These are phyloP conservation scores for Actenoides lindsayi DNA, from an alignment of 2,113 vertebrate species.

Conservation along the genomic window DNA sequence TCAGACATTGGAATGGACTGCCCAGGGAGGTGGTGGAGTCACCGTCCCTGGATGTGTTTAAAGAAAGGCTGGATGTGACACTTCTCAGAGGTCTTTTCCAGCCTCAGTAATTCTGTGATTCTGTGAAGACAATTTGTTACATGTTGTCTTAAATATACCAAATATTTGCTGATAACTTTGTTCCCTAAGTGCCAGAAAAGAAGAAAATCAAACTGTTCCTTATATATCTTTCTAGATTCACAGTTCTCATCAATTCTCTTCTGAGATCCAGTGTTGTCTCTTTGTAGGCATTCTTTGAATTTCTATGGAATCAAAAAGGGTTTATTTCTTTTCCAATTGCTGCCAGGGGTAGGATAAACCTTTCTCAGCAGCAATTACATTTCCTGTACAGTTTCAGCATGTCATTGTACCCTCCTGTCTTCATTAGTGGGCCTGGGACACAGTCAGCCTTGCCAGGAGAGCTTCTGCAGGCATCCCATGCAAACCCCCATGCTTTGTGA, in stretches of 20 bases:
- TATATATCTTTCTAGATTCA: neutral
- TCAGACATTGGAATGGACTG: too few species aligned
- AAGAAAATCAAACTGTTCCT: neutral
- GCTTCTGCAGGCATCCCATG: neutral
- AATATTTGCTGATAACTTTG: neutral
- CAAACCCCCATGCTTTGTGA: neutral
- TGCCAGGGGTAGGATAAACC: neutral
- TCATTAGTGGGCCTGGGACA: neutral
- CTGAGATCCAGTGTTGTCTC: neutral
- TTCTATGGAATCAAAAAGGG: neutral
- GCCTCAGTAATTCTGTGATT: too few species aligned
- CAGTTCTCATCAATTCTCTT: neutral
- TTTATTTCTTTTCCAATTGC: neutral
- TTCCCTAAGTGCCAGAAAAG: neutral
- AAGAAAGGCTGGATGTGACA: too few species aligned
- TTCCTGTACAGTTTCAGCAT: neutral
- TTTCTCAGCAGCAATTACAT: neutral
- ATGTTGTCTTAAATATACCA: neutral
- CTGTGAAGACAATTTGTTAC: neutral
- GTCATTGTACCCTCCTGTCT: neutral
- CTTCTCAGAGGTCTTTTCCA: too few species aligned
- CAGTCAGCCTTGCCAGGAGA: neutral
- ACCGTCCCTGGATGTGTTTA: too few species aligned
- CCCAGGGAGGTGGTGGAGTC: too few species aligned
- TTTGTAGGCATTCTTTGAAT: neutral